Conservation (phyloP, 2,113 vertebrate species). For the Nicator chloris region DNA sequence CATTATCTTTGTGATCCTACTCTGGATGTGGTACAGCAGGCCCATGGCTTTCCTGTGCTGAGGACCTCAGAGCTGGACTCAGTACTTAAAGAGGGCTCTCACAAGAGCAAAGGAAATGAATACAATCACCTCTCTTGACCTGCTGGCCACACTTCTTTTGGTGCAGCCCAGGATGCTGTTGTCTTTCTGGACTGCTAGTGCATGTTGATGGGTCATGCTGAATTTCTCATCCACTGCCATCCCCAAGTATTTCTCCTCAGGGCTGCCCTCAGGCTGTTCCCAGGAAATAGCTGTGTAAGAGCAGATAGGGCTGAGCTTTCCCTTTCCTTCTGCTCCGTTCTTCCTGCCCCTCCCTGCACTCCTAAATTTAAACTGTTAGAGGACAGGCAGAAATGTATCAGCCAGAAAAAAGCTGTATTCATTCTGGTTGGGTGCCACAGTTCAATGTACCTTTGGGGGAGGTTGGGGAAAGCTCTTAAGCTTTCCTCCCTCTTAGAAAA, state of each 20-base stretch:
- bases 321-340: neutral
- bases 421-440: neutral
- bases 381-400: neutral
- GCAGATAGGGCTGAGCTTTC: neutral
- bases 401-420: neutral
- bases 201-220: neutral
- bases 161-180: neutral
- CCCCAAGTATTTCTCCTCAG: neutral
- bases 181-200: neutral
- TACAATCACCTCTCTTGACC: neutral
- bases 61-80: neutral
- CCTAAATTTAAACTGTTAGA: neutral
- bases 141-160: neutral
- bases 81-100: neutral
- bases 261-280: neutral
- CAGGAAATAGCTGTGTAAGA: neutral
- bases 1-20: neutral
- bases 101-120: neutral
- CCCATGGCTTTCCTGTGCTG: neutral
- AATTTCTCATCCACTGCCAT: neutral
- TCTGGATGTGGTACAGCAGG: neutral
- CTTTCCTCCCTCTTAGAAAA: neutral
- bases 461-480: neutral
- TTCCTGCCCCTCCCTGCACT: neutral
- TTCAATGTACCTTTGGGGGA: neutral